Base-by-base conservation (phyloP, 2,888 invertebrate genomes). In the Tuta absoluta region DNA sequence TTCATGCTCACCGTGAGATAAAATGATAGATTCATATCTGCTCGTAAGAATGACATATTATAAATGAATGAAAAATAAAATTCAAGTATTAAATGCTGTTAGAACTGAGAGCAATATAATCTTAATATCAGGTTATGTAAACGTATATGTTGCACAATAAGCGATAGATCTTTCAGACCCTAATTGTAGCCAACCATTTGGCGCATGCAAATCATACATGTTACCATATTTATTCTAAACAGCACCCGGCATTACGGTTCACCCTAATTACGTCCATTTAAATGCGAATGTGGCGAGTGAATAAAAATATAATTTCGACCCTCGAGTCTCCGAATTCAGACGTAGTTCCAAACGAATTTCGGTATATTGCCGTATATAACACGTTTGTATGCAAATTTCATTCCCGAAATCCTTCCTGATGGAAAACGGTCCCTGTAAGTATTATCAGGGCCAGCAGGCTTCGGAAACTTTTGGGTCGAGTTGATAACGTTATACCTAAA, bases 381-480 rank as follows among this genome's bases (percentile, higher is more conserved):
- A 84, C 83, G 86, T 87, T 88, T 87, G 81, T 86, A 90, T 90
- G 90, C 79, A 85, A 90, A 90, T 89, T 85, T 85, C 81, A 87
- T 85, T 81, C 82, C 79, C 81, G 67, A 85, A 89, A 87, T 87
- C 87, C 85, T 76, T 70, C 73, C 80, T 84, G 85, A 87, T 85
- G 87, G 86, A 87, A 85, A 86, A 80, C 79, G 84, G 82, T 79
- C 84, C 78, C 78, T 76, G 73, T 68, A 78, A 83, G 81, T 83
- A 85, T 84, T 84, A 85, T 84, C 83, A 75, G 73, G 71, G 74
- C 72, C 70, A 70, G 70, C 78, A 74, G 73, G 69, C 79, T 80
- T 80, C 67, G 69, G 76, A 73, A 88, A 89, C 82, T 89, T 90
- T 89, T 85, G 89, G 90, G 89, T 87, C 81, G 81, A 79, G 79